Percentiles rank a stretch among this genome's conserved stretches.
phyloP scores from a whole-genome alignment of 2,113 vertebrate genomes.

The Poecilia latipinna region DNA sequence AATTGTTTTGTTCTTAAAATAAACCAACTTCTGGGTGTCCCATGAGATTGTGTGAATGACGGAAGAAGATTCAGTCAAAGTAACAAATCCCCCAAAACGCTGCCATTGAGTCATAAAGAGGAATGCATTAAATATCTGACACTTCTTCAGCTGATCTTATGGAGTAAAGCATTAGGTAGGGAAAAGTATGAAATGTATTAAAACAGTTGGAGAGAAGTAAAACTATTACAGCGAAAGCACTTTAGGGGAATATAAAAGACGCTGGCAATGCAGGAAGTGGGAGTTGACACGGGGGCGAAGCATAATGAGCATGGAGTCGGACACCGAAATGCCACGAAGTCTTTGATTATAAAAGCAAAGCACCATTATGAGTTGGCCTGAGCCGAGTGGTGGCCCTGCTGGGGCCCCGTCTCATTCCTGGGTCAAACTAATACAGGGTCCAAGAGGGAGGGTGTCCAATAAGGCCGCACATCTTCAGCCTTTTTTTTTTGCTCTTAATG shows the following conservation, averaged over 20 bases:
- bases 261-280: not conserved
- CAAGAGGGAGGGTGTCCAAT: conserved; percentile 23
- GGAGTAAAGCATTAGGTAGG: not conserved
- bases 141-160: not conserved
- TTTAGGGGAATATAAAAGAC: conserved; percentile 1
- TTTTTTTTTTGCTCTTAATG: conserved; percentile 43
- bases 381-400: conserved; percentile 6
- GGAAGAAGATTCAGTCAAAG: not conserved
- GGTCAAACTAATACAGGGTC: conserved; percentile 43
- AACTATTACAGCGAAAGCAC: conserved; percentile 1
- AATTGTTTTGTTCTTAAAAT: not conserved
- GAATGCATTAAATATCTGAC: not conserved
- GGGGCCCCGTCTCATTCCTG: conserved; percentile 23
- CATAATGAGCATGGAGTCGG: conserved; percentile 21
- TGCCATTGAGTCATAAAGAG: not conserved
- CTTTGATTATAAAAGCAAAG: conserved; percentile 54
- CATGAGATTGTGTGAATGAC: not conserved
- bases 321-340: conserved; percentile 21
- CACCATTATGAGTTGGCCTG: conserved; percentile 32
- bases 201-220: conserved; percentile 11
- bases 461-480: conserved; percentile 30
- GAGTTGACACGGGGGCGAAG: not conserved
- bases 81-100: too few species aligned
- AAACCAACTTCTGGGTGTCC: not conserved
- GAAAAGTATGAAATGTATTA: not conserved